Evolutionary conservation across 2,888 invertebrate genomes (phyloP).

Genomic region (Tetropium fuscum): DNA sequence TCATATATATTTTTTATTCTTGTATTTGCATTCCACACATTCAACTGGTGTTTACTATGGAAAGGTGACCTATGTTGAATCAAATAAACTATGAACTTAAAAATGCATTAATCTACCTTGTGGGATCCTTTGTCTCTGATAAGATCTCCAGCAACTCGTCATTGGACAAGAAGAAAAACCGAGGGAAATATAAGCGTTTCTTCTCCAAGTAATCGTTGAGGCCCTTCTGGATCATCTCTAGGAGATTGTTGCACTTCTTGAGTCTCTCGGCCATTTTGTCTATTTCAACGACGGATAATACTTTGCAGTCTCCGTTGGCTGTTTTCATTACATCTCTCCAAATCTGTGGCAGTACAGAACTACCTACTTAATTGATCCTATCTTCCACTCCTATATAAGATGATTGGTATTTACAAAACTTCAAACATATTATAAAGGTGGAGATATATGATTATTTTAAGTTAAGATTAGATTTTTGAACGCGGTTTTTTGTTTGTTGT

Average conservation of each 20-base stretch:
- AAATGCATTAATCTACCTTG: constrained; percentile 75
- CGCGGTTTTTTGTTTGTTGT: too few relatives aligned
- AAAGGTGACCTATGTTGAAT: too few relatives aligned
- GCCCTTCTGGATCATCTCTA: constrained; percentile 93
- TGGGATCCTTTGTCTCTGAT: constrained; percentile 97
- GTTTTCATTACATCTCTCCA: constrained; percentile 96
- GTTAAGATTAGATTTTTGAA: too few relatives aligned
- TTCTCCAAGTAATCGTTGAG: constrained; percentile 95
- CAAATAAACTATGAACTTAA: too few relatives aligned
- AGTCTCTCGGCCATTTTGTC: constrained; percentile 95
- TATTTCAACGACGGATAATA: constrained; percentile 86
- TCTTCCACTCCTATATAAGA: background rate
- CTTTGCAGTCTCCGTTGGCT: constrained; percentile 80
- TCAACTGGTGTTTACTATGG: too few relatives aligned
- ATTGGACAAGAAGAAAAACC: constrained; percentile 97
- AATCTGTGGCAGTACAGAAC: constrained; percentile 69
- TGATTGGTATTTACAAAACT: too few relatives aligned
- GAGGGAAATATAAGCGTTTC: constrained; percentile 92
- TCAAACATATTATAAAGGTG: too few relatives aligned
- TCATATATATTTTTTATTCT: too few relatives aligned
- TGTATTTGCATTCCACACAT: too few relatives aligned
- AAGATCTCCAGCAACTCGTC: constrained; percentile 95
- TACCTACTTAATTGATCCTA: background rate
- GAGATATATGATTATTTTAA: too few relatives aligned
- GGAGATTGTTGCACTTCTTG: constrained; percentile 86